phyloP scores from a whole-genome alignment of 2,113 vertebrate genomes.

The Festucalex cinctus region DNA sequence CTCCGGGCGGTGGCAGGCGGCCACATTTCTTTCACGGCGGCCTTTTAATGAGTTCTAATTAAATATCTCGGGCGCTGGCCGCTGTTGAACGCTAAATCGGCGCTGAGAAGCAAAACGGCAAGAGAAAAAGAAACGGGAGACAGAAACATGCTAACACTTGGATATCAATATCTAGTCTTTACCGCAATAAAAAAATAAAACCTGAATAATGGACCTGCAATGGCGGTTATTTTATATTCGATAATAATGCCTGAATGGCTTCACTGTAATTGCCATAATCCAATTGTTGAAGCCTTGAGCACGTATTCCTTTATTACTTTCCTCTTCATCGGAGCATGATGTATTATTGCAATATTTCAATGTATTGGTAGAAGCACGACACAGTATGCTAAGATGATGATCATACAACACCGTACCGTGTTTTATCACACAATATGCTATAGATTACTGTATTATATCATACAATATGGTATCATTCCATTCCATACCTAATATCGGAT shows the following conservation, averaged over 20 bases:
- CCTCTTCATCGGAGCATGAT: background rate
- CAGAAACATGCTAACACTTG: background rate
- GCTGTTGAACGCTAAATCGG: constrained; percentile 40
- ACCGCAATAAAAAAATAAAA: background rate
- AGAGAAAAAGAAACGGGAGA: constrained; percentile 27
- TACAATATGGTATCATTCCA: background rate
- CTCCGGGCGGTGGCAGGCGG: constrained; percentile 60
- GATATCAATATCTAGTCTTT: background rate
- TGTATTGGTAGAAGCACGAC: background rate
- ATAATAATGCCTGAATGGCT: background rate
- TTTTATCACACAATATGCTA: background rate
- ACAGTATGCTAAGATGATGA: background rate
- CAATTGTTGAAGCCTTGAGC: background rate
- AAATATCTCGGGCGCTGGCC: constrained; percentile 55
- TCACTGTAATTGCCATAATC: background rate
- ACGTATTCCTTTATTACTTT: background rate
- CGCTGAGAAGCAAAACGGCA: constrained; percentile 28
- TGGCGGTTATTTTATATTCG: background rate
- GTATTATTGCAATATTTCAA: background rate
- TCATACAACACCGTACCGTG: background rate
- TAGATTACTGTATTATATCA: too few species aligned
- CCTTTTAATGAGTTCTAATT: constrained; percentile 68
- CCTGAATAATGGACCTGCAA: background rate
- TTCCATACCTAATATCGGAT: too few species aligned
- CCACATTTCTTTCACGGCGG: constrained; percentile 66